Conservation (phyloP, 2,888 invertebrate genomes). For the Napeogenes inachia region DNA sequence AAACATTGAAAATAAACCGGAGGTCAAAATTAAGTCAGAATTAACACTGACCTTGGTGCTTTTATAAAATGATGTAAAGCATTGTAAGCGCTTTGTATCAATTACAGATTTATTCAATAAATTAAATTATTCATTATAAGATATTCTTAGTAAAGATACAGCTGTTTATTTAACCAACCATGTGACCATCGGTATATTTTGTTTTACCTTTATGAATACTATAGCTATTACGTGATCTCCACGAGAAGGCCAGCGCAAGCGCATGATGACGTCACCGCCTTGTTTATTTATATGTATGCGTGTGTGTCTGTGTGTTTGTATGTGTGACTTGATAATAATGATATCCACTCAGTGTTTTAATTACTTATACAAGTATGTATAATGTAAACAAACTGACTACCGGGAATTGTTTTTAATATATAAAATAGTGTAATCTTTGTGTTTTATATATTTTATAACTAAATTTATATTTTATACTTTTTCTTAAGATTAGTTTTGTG, state of each 20-base stretch:
- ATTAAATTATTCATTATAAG: not conserved
- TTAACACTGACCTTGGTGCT: constrained; percentile 26
- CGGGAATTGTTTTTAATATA: too few species aligned
- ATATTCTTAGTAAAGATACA: constrained; percentile 2
- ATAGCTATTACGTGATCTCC: constrained; percentile 20
- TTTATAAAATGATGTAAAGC: not conserved
- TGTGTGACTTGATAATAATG: constrained; percentile 7
- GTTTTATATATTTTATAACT: too few species aligned
- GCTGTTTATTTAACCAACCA: constrained; percentile 4
- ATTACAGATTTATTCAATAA: not conserved
- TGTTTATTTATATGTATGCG: constrained; percentile 6
- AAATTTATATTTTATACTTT: too few species aligned
- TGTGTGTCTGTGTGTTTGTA: not conserved
- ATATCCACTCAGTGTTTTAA: constrained; percentile 11
- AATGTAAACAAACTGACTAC: not conserved
- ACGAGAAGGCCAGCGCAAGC: constrained; percentile 44
- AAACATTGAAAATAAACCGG: not conserved
- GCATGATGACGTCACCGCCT: constrained; percentile 45
- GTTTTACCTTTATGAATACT: constrained; percentile 8
- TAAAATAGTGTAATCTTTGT: too few species aligned
- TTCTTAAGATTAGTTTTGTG: too few species aligned
- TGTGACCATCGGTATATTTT: constrained; percentile 19
- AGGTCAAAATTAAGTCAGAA: constrained; percentile 2
- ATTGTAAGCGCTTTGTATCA: not conserved
- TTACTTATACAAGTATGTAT: not conserved